Conservation (phyloP, 2,888 invertebrate genomes). For the Athalia rosae region DNA sequence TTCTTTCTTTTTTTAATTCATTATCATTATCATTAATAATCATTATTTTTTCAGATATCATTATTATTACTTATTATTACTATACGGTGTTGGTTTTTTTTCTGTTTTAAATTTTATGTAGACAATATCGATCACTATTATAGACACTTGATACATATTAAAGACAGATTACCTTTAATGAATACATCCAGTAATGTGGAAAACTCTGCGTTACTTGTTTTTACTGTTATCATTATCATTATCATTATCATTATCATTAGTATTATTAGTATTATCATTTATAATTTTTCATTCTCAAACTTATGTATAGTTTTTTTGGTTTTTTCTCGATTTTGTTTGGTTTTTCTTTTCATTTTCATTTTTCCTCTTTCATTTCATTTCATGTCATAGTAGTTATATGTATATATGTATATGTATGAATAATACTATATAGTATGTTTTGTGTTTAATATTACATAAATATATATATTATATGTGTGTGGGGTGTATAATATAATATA, state of each 20-base stretch:
- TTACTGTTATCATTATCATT: constrained; percentile 58
- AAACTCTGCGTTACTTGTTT: constrained; percentile 60
- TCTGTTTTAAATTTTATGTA: constrained; percentile 48
- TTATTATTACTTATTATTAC: constrained; percentile 30
- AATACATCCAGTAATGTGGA: constrained; percentile 67
- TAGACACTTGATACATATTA: constrained; percentile 70
- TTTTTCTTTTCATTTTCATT: constrained; percentile 43
- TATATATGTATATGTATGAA: too few relatives aligned
- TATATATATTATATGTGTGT: too few relatives aligned
- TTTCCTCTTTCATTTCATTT: too few relatives aligned
- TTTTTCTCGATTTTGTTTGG: background rate
- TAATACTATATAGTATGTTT: background rate
- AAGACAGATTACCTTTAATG: constrained; percentile 64
- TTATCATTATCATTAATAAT: constrained; percentile 57
- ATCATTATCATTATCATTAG: constrained; percentile 28
- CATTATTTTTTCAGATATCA: constrained; percentile 59
- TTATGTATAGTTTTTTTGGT: background rate
- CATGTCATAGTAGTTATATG: too few relatives aligned
- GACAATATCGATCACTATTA: constrained; percentile 70
- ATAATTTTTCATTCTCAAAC: constrained; percentile 2
- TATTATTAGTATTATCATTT: constrained; percentile 21
- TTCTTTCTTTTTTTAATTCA: constrained; percentile 40
- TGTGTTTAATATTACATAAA: background rate
- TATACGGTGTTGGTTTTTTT: background rate
- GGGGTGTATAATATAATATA: background rate